Evolutionary conservation across 2,113 vertebrate species (phyloP).

Genomic region (Salminus brasiliensis): DNA sequence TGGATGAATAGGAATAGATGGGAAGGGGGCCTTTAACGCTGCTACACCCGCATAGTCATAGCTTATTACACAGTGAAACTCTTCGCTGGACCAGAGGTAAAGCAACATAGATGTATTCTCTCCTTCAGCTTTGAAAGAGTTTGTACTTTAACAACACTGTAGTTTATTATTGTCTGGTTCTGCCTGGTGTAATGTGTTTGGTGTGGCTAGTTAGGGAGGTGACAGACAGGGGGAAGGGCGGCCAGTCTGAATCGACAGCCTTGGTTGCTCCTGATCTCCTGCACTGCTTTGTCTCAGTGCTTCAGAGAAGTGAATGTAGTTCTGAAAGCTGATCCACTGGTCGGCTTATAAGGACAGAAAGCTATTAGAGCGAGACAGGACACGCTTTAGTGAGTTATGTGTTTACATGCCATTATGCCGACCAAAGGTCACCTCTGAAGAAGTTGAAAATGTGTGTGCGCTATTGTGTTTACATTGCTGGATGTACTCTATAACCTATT

Average conservation of each 20-base stretch:
- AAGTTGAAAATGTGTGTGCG: not conserved
- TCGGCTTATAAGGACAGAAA: conserved; percentile 11
- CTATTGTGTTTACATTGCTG: conserved; percentile 7
- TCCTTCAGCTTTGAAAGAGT: not conserved
- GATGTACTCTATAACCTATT: not conserved
- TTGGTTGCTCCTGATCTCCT: not conserved
- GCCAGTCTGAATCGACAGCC: not conserved
- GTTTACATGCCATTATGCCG: conserved; percentile 29
- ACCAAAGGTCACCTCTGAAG: conserved; percentile 56
- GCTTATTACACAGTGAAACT: not conserved
- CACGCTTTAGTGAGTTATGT: conserved; percentile 32
- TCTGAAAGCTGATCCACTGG: conserved; percentile 10
- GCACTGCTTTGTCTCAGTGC: not conserved
- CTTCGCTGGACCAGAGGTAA: conserved; percentile 19
- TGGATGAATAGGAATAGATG: conserved; percentile 7
- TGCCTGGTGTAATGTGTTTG: conserved; percentile 58
- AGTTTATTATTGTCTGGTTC: not conserved
- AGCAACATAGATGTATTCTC: conserved; percentile 10
- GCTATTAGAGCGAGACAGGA: conserved; percentile 21
- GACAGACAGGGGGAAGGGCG: conserved; percentile 1
- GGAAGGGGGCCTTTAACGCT: not conserved
- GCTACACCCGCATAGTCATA: not conserved
- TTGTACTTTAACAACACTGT: not conserved
- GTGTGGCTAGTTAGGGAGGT: conserved; percentile 33
- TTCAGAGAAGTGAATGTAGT: not conserved